Conservation (phyloP, 1,140 invertebrate species). For the Wiebesia pumilae region DNA sequence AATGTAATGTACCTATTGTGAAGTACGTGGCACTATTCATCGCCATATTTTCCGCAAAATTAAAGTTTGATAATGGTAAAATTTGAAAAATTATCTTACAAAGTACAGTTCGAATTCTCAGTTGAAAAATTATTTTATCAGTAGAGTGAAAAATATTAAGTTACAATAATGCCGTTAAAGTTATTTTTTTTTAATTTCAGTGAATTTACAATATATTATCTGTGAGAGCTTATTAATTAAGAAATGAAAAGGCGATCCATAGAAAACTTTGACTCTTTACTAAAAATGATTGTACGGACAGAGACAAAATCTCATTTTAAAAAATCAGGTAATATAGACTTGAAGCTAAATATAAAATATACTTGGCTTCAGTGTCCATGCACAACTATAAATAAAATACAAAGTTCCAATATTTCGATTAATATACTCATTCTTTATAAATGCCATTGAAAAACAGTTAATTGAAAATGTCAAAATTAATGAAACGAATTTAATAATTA, state of each 20-base stretch:
- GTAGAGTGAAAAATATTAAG: background rate
- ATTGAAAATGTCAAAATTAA: background rate
- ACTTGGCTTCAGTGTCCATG: too few relatives aligned
- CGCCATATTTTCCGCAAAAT: too few relatives aligned
- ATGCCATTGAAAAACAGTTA: background rate
- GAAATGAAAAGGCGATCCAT: background rate
- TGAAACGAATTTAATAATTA: background rate
- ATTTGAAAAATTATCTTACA: too few relatives aligned
- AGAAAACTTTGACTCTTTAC: background rate
- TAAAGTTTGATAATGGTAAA: too few relatives aligned
- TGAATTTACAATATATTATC: too few relatives aligned
- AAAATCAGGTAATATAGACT: background rate
- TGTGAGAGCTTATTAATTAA: background rate
- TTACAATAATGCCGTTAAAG: background rate
- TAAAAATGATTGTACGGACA: background rate
- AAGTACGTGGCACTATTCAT: background rate
- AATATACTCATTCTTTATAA: background rate
- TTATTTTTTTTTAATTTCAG: too few relatives aligned
- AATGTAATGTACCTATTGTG: background rate
- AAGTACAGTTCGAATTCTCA: background rate
- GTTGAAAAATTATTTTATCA: background rate
- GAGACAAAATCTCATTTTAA: slow-evolving; percentile 4
- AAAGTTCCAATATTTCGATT: background rate
- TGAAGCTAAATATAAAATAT: background rate
- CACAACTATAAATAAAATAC: background rate